Evolutionary conservation across 1,140 invertebrate species (phyloP).

Genomic region (Daktulosphaira vitifoliae): DNA sequence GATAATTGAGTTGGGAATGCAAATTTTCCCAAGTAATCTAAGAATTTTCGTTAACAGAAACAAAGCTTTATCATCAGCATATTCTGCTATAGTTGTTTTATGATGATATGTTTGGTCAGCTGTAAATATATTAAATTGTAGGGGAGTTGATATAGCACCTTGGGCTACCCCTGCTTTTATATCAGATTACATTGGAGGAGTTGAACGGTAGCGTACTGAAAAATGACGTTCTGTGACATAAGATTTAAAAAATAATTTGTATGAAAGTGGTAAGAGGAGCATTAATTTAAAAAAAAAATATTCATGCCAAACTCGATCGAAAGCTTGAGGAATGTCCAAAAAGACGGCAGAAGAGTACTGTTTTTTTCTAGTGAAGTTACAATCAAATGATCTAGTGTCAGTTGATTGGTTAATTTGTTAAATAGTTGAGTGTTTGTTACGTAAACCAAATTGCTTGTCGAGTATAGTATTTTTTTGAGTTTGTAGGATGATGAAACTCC

Average conservation of each 20-base stretch:
- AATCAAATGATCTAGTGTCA: no score
- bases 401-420: no score
- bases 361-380: no score
- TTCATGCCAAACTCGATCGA: conserved; percentile 42
- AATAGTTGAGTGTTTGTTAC: no score
- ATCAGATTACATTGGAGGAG: not conserved
- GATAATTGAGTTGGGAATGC: not conserved
- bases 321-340: conserved; percentile 37
- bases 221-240: conserved; percentile 11
- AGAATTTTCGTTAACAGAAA: not conserved
- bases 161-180: conserved; percentile 15
- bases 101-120: not conserved
- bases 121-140: not conserved
- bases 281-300: conserved; percentile 32
- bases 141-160: not conserved
- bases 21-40: not conserved
- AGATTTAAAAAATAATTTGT: conserved; percentile 6
- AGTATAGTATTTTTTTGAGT: no score
- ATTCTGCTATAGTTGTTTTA: not conserved
- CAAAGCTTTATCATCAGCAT: conserved; percentile 17
- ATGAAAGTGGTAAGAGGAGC: not conserved
- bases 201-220: not conserved
- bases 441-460: no score
- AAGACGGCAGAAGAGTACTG: conserved; percentile 37
- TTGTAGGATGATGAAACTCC: no score